Evolutionary conservation across 2,113 vertebrate species (phyloP), one percentile per base, ranked within the genome.

Genomic region (Ictidomys tridecemlineatus): DNA sequence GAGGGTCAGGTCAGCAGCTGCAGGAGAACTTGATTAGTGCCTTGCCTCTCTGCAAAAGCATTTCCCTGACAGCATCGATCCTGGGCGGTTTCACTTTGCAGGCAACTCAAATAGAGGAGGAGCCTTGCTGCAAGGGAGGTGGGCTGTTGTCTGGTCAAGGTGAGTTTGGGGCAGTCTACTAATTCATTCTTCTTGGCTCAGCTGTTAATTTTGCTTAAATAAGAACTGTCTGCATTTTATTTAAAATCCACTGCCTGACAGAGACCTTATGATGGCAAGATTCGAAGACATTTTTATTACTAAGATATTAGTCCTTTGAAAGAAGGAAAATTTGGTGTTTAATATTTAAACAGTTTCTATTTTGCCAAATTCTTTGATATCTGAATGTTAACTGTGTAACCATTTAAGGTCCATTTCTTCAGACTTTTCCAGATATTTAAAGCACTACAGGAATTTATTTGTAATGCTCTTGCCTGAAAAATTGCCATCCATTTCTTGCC

Each of bases 251-350:
- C 87, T 91, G 67, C 78, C 96, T 97, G 92, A 79, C 92, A 84
- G 90, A 97, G 93, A 97, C 86, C 89, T 98, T 97, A 89, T 87
- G 97, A 97, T 96, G 95, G 91, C 93, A 96, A 77, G 83, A 98
- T 98, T 97, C 98, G 98, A 98, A 98, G 97, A 92, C 96, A 87
- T 45, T 94, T 97, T 98, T 98, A 98, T 98, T 97, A 95, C 95
- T 94, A 90, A 95, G 89, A 94, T 98, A 97, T 98, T 97, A 98
- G 98, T 97, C 70, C 58, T 97, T 97, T 95, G 93, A 94, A 97
- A 97, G 97, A 98, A 97, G 95, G 91, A 98, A 98, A 97, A 95
- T 91, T 97, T 96, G 97, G 95, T 93, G 96, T 96, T 98, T 97
- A 98, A 97, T 98, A 98, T 98, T 98, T 96, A 97, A 98, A 93